phyloP scores from a whole-genome alignment of 2,113 vertebrate genomes.

The Aptenodytes patagonicus region DNA sequence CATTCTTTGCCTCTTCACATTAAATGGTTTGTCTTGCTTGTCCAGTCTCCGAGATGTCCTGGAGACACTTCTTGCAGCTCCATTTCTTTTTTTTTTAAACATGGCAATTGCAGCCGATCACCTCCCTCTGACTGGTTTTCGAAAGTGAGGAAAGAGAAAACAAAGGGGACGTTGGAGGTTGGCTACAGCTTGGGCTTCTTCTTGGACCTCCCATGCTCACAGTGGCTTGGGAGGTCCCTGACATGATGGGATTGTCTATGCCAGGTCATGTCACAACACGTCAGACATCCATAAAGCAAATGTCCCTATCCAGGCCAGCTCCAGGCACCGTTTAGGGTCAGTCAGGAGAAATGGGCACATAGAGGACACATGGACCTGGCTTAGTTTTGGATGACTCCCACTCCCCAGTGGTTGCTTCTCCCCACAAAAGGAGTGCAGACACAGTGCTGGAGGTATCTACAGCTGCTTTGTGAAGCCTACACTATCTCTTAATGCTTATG shows the following conservation, averaged over 20 bases:
- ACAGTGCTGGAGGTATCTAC: not conserved
- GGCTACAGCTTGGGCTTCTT: not conserved
- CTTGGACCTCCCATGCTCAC: not conserved
- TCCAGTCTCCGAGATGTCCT: not conserved
- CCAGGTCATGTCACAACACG: not conserved
- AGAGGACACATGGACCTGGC: not conserved
- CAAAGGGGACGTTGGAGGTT: not conserved
- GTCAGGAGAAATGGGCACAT: accelerated
- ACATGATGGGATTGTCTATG: not conserved
- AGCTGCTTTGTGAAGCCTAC: not conserved
- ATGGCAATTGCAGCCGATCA: not conserved
- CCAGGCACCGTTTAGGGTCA: not conserved
- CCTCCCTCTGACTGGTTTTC: constrained; percentile 2
- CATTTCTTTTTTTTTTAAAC: not conserved
- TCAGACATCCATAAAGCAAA: not conserved
- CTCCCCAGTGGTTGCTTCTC: not conserved
- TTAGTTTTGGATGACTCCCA: not conserved
- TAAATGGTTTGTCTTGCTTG: not conserved
- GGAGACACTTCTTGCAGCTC: not conserved
- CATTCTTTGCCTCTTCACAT: not conserved
- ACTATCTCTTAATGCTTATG: not conserved
- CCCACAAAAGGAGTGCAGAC: not conserved
- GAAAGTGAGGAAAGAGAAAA: not conserved
- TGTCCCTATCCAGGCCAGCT: not conserved
- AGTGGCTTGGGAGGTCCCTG: not conserved